Evolutionary conservation across 2,888 invertebrate species (phyloP).

Genomic region (Apamea crenata): DNA sequence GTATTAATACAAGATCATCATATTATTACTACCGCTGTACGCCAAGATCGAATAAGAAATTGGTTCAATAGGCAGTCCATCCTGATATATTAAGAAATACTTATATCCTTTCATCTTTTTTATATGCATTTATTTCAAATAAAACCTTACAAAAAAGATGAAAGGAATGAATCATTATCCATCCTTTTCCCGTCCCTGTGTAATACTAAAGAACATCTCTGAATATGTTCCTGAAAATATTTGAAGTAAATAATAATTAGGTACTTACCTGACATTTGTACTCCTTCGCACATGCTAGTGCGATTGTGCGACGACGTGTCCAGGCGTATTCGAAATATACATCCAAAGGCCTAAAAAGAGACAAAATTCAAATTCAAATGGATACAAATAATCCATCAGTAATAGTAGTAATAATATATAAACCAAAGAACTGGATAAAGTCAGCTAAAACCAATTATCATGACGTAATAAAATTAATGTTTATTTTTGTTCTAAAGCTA

Average conservation of each 20-base stretch:
- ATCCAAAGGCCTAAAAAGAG: conserved; percentile 78
- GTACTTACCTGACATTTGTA: conserved; percentile 84
- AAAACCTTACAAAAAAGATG: too few species aligned
- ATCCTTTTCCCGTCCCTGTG: background rate
- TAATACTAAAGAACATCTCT: background rate
- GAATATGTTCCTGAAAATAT: background rate
- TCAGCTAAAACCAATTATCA: background rate
- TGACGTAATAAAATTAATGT: background rate
- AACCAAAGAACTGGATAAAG: background rate
- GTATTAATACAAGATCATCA: too few species aligned
- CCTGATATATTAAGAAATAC: background rate
- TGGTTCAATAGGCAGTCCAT: background rate
- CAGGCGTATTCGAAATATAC: conserved; percentile 75
- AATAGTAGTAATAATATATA: too few species aligned
- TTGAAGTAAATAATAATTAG: background rate
- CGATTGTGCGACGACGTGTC: conserved; percentile 78
- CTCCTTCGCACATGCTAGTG: conserved; percentile 82
- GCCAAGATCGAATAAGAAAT: too few species aligned
- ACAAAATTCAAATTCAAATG: conserved; percentile 30
- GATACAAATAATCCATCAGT: background rate
- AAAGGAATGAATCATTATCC: background rate
- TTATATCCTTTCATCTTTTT: background rate
- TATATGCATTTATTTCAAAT: too few species aligned
- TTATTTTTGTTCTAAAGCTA: background rate
- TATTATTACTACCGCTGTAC: too few species aligned